A percentile compares a stretch with the other conserved stretches of the same genome.
Evolutionary conservation across 2,797 vertebrate genomes (phyloP).

Genomic region (Apodemus agrarius): DNA sequence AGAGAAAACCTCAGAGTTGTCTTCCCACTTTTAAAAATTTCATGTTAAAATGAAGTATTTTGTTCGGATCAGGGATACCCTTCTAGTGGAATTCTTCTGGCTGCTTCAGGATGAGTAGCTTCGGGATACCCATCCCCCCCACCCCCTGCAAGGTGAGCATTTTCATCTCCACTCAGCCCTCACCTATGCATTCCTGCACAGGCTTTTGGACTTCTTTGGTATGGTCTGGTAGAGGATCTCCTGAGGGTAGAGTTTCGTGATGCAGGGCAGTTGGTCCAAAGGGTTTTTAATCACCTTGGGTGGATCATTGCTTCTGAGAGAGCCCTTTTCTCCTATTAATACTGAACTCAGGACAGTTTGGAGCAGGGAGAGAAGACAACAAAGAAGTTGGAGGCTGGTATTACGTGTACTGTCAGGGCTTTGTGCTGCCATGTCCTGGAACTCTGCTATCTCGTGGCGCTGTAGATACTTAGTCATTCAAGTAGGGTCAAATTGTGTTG

Average conservation of each 20-base stretch:
- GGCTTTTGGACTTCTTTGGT: background rate
- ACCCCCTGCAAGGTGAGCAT: background rate
- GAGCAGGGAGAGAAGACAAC: background rate
- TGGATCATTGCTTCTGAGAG: background rate
- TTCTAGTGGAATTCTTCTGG: background rate
- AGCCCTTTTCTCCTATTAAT: background rate
- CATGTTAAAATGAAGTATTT: conserved; percentile 2
- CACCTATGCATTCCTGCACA: background rate
- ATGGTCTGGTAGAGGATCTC: background rate
- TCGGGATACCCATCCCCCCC: background rate
- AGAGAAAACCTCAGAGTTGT: background rate
- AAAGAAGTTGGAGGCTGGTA: background rate
- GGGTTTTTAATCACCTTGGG: background rate
- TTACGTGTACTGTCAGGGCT: background rate
- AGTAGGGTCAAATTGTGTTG: background rate
- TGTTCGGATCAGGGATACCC: background rate
- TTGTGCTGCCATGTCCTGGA: background rate
- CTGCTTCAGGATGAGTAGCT: background rate
- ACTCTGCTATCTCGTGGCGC: background rate
- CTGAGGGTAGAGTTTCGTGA: background rate
- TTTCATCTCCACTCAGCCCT: no score
- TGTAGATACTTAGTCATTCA: background rate
- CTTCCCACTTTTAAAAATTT: background rate
- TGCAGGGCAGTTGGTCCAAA: background rate
- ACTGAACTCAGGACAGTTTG: background rate